phyloP scores from a whole-genome alignment of 2,113 vertebrate species.

The Notarius lentiginosus region DNA sequence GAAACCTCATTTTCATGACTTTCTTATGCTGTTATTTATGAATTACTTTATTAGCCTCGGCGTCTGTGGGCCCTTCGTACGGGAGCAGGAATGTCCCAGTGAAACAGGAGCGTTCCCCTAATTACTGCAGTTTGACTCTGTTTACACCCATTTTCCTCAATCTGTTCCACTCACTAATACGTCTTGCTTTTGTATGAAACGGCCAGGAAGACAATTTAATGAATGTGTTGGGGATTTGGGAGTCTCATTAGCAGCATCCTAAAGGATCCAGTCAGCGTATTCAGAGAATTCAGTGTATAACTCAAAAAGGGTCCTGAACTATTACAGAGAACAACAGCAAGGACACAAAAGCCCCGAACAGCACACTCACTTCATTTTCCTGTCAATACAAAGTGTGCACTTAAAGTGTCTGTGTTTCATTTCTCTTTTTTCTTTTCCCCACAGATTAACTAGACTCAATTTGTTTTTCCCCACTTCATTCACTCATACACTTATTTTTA shows the following conservation, averaged over 20 bases:
- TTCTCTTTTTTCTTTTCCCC: not conserved
- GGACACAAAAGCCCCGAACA: not conserved
- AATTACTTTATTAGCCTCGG: not conserved
- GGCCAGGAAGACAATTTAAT: not conserved
- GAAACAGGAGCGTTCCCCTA: slow-evolving; percentile 1
- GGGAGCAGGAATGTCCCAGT: not conserved
- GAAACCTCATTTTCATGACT: not conserved
- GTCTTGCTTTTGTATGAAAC: not conserved
- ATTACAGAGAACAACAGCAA: not conserved
- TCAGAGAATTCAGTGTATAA: not conserved
- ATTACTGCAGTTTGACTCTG: not conserved
- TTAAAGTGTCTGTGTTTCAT: not conserved
- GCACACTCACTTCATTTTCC: slow-evolving; percentile 1
- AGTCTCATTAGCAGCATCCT: slow-evolving; percentile 25
- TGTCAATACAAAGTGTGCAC: not conserved
- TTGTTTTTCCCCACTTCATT: not conserved
- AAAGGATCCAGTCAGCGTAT: not conserved
- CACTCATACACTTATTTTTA: not conserved
- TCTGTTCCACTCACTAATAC: not conserved
- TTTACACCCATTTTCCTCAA: not conserved
- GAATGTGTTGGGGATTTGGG: slow-evolving; percentile 6
- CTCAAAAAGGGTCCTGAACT: not conserved
- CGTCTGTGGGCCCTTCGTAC: not conserved
- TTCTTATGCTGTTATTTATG: not conserved
- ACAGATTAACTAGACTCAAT: not conserved